These are phyloP conservation scores for Apomyelois bistriatella DNA, from an alignment of 2,888 invertebrate species.

Conservation along the genomic window DNA sequence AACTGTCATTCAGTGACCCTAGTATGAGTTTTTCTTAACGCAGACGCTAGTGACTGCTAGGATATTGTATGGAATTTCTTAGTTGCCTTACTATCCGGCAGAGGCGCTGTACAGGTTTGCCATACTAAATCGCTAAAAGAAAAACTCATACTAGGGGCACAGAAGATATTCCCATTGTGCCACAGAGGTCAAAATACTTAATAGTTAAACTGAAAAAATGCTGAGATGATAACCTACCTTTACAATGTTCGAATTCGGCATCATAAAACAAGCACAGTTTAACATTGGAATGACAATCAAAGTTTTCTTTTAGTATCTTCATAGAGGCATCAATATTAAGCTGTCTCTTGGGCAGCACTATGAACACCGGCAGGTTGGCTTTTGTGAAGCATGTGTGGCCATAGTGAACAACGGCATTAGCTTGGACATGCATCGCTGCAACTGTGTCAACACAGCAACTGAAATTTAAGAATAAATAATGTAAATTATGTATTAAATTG, in stretches of 20 bases:
- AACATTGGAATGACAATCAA: constrained; percentile 43
- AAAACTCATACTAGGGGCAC: too few relatives aligned
- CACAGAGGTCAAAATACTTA: too few relatives aligned
- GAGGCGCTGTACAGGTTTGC: too few relatives aligned
- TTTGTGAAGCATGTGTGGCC: constrained; percentile 93
- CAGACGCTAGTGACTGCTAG: too few relatives aligned
- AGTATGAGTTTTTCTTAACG: too few relatives aligned
- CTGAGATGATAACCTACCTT: constrained; percentile 53
- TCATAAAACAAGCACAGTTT: constrained; percentile 83
- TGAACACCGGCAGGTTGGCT: constrained; percentile 86
- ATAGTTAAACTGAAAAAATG: too few relatives aligned
- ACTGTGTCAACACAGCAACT: constrained; percentile 95
- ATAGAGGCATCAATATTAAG: constrained; percentile 71
- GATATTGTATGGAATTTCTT: too few relatives aligned
- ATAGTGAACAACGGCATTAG: constrained; percentile 94
- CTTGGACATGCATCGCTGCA: constrained; percentile 92
- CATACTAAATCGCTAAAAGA: too few relatives aligned
- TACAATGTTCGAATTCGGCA: constrained; percentile 81
- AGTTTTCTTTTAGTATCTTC: constrained; percentile 30
- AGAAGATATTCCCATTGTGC: too few relatives aligned
- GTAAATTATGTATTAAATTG: too few relatives aligned
- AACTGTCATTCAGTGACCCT: too few relatives aligned
- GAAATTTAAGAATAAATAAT: constrained; percentile 37
- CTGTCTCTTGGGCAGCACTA: constrained; percentile 83
- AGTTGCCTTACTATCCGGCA: too few relatives aligned